Evolutionary conservation across 2,113 vertebrate genomes (phyloP).

Genomic region (Limnothrissa miodon): DNA sequence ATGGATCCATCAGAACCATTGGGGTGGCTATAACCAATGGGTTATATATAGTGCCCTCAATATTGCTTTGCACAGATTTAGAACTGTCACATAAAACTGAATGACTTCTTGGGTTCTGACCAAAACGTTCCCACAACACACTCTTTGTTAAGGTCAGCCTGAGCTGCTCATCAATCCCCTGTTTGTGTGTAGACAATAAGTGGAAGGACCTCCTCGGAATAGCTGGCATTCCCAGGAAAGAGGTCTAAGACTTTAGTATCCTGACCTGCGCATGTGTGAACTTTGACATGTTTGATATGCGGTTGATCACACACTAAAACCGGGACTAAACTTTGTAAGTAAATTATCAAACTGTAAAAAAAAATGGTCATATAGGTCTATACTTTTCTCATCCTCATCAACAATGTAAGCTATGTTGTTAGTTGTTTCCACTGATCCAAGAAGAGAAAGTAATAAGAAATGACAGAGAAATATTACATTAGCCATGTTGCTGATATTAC

Average conservation of each 20-base stretch:
- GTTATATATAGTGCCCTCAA: no score
- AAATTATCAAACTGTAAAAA: background rate
- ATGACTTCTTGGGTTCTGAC: background rate
- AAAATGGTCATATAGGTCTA: no score
- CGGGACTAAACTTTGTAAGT: background rate
- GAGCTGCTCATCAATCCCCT: slow-evolving; percentile 20
- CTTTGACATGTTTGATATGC: background rate
- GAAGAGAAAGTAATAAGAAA: background rate
- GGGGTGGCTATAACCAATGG: no score
- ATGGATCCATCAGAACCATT: no score
- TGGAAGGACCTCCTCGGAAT: slow-evolving; percentile 25
- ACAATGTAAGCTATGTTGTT: background rate
- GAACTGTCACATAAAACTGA: background rate
- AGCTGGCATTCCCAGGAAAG: slow-evolving; percentile 40
- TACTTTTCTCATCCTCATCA: no score
- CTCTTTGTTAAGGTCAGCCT: slow-evolving; percentile 35
- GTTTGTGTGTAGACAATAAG: slow-evolving; percentile 34
- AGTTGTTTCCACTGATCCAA: background rate
- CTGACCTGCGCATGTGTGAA: background rate
- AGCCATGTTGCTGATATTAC: no score
- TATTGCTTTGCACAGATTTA: background rate
- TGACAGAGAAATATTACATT: background rate
- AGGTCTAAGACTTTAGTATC: background rate
- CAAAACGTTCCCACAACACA: slow-evolving; percentile 23
- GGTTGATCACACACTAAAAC: background rate